Percentiles rank a stretch among this genome's conserved stretches.
These are phyloP conservation scores for Branchinecta lynchi DNA, from an alignment of 1,140 invertebrate species.

Conservation along the genomic window DNA sequence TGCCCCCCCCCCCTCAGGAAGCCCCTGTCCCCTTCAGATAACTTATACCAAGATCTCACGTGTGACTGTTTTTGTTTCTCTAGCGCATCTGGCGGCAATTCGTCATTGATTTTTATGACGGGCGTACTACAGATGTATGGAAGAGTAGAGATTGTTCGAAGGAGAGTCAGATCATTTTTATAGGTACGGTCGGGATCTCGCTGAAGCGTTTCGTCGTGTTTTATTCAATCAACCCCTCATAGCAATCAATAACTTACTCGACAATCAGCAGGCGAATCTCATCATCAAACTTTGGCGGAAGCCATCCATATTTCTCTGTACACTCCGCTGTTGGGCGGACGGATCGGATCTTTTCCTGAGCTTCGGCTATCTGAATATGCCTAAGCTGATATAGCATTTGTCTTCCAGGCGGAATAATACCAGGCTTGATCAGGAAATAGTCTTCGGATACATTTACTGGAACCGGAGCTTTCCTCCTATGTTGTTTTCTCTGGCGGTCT, in stretches of 20 bases:
- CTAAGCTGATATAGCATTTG: conserved; percentile 66
- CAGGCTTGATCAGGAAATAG: conserved; percentile 47
- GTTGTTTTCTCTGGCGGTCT: neutral
- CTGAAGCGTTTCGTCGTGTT: too few species aligned
- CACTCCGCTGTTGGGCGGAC: conserved; percentile 43
- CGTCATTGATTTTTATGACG: too few species aligned
- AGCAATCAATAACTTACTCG: conserved; percentile 32
- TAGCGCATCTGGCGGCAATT: too few species aligned
- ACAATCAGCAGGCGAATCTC: conserved; percentile 50
- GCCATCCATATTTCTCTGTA: conserved; percentile 55
- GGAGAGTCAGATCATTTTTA: too few species aligned
- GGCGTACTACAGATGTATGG: too few species aligned
- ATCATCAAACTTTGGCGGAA: conserved; percentile 47
- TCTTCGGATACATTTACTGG: conserved; percentile 29
- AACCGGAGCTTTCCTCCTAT: conserved; percentile 13
- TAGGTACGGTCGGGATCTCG: too few species aligned
- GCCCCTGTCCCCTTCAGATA: too few species aligned
- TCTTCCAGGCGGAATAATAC: conserved; percentile 48
- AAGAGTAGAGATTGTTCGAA: too few species aligned
- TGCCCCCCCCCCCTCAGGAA: too few species aligned
- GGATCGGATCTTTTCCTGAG: conserved; percentile 58
- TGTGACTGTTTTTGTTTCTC: too few species aligned
- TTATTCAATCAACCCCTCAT: too few species aligned
- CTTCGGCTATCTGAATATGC: conserved; percentile 65
- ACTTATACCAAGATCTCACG: too few species aligned